A percentile compares a stretch with the other conserved stretches of the same genome.
phyloP scores from a whole-genome alignment of 2,888 invertebrate species.

The Aphidoletes aphidimyza region DNA sequence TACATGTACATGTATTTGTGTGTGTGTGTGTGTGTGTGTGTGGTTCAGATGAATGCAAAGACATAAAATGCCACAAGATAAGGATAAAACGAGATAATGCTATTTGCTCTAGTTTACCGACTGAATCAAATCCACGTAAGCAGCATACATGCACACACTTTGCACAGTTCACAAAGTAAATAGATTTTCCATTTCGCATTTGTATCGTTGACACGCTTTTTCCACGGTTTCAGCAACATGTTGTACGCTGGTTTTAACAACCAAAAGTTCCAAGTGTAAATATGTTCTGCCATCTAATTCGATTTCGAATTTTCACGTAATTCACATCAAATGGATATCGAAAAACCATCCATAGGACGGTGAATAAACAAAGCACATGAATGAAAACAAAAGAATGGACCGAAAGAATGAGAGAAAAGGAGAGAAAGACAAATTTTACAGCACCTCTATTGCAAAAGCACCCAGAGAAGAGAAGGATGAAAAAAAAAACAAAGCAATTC shows the following conservation, averaged over 20 bases:
- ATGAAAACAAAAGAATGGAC: neutral
- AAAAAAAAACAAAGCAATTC: slow-evolving; percentile 45
- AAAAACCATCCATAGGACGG: neutral
- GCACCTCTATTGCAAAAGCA: too few species aligned
- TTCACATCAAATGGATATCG: neutral
- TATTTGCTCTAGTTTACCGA: slow-evolving; percentile 37
- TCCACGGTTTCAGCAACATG: neutral
- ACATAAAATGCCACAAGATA: slow-evolving; percentile 19
- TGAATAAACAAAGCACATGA: neutral
- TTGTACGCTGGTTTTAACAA: neutral
- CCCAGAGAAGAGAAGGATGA: neutral
- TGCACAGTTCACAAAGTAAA: slow-evolving; percentile 14
- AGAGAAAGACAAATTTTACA: slow-evolving; percentile 31
- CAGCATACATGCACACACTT: neutral
- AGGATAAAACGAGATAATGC: slow-evolving; percentile 49
- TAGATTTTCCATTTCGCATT: slow-evolving; percentile 1
- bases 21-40: neutral
- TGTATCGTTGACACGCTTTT: slow-evolving; percentile 25
- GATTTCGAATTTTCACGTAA: slow-evolving; percentile 51
- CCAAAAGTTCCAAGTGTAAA: slow-evolving; percentile 32
- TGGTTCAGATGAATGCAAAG: neutral
- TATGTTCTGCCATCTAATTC: slow-evolving; percentile 38
- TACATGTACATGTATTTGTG: too few species aligned
- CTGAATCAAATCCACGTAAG: neutral
- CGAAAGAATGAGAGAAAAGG: neutral